These are phyloP conservation scores for Nycticebus coucang DNA, from an alignment of 2,113 vertebrate genomes.

Conservation along the genomic window DNA sequence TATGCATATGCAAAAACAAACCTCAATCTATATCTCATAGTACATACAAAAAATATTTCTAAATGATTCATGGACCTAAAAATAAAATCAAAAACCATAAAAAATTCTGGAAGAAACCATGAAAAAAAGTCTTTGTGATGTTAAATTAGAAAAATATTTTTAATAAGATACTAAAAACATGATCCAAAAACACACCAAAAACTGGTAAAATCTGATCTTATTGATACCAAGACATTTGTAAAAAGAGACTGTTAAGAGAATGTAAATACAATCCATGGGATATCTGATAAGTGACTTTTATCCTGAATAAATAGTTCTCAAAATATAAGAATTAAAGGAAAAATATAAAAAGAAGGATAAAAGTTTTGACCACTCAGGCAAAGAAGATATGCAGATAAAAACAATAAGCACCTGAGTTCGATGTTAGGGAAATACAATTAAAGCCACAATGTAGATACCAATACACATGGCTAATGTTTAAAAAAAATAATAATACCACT, in stretches of 20 bases:
- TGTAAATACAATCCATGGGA: neutral
- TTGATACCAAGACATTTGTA: neutral
- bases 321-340: constrained; percentile 16
- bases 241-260: neutral
- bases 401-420: neutral
- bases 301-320: neutral
- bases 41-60: neutral
- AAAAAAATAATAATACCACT: neutral
- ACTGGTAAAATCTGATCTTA: neutral
- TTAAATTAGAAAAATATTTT: neutral
- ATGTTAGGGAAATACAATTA: neutral
- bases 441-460: neutral
- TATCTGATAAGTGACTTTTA: neutral
- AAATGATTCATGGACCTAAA: neutral
- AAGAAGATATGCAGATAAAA: neutral
- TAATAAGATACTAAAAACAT: neutral
- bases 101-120: neutral
- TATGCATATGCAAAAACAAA: too few relatives aligned
- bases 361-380: neutral
- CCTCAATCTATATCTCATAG: neutral
- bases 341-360: neutral
- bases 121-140: neutral
- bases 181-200: neutral
- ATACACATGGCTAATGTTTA: neutral
- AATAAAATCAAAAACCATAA: neutral